A percentile compares a stretch with the other conserved stretches of the same genome.
phyloP scores from a whole-genome alignment of 2,113 vertebrate species.

The Rhabdomys dilectus region DNA sequence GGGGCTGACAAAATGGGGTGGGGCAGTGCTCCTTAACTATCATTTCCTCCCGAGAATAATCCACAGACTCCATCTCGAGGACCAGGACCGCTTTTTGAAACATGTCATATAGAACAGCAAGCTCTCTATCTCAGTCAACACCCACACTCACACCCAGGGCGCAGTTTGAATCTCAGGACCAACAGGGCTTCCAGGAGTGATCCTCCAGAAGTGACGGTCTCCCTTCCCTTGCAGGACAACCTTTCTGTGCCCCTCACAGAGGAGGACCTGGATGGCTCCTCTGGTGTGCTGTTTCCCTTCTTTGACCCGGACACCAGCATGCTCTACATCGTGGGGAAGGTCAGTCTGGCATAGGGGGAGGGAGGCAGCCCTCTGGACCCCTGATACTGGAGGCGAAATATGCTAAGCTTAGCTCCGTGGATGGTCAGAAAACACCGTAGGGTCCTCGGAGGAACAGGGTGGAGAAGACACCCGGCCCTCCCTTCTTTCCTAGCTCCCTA shows the following conservation, averaged over 20 bases:
- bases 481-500: background rate
- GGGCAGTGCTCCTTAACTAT: background rate
- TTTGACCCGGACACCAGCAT: constrained; percentile 94
- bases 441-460: background rate
- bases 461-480: background rate
- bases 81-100: background rate
- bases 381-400: background rate
- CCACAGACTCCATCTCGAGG: background rate
- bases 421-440: background rate
- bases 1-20: too few species aligned
- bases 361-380: background rate
- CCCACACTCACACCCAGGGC: background rate
- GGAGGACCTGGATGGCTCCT: constrained; percentile 94
- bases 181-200: background rate
- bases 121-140: background rate
- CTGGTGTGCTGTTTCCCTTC: constrained; percentile 93
- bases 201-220: background rate
- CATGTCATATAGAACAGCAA: background rate
- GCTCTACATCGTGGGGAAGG: constrained; percentile 96
- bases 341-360: constrained; percentile 73
- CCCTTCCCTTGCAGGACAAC: constrained; percentile 87
- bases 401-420: background rate
- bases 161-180: background rate
- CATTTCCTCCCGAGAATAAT: background rate
- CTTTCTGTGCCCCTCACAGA: constrained; percentile 93